Evolutionary conservation across 2,797 vertebrate genomes (phyloP).

Genomic region (Argentina silus): DNA sequence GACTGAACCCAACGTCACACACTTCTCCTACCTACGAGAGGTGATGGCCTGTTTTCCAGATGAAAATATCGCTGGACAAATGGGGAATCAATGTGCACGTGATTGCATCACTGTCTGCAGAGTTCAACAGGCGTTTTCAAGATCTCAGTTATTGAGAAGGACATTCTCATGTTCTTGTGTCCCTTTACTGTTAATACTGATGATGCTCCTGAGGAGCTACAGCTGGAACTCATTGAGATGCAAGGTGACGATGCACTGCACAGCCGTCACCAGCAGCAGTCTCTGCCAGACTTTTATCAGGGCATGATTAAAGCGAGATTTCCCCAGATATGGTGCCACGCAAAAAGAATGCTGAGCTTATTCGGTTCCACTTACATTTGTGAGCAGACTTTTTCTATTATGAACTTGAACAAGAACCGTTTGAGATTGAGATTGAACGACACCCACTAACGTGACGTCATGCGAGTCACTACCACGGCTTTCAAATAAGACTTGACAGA

Average conservation of each 20-base stretch:
- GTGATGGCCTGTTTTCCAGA: conserved; percentile 22
- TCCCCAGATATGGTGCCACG: neutral
- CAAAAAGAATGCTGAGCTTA: conserved; percentile 24
- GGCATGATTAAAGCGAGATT: neutral
- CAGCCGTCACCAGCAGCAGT: conserved; percentile 5
- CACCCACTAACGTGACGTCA: conserved; percentile 6
- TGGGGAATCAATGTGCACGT: conserved; percentile 6
- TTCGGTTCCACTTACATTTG: conserved; percentile 26
- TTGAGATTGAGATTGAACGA: neutral
- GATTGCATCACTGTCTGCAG: conserved; percentile 3
- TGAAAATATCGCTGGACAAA: conserved; percentile 16
- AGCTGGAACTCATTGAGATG: conserved; percentile 20
- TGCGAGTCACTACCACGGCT: conserved; percentile 4
- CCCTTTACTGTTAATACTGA: conserved; percentile 15
- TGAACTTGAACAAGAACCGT: conserved; percentile 22
- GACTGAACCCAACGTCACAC: conserved; percentile 16
- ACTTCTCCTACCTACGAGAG: conserved; percentile 16
- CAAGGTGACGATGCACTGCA: conserved; percentile 6
- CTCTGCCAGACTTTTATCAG: neutral
- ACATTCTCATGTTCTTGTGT: conserved; percentile 11
- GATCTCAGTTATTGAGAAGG: conserved; percentile 24
- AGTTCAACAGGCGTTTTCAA: conserved; percentile 16
- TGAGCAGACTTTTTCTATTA: conserved; percentile 17
- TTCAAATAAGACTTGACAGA: conserved; percentile 17
- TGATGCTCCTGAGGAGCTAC: conserved; percentile 5